Conservation (phyloP, 2,113 vertebrate species). For the Dicrurus megarhynchus region DNA sequence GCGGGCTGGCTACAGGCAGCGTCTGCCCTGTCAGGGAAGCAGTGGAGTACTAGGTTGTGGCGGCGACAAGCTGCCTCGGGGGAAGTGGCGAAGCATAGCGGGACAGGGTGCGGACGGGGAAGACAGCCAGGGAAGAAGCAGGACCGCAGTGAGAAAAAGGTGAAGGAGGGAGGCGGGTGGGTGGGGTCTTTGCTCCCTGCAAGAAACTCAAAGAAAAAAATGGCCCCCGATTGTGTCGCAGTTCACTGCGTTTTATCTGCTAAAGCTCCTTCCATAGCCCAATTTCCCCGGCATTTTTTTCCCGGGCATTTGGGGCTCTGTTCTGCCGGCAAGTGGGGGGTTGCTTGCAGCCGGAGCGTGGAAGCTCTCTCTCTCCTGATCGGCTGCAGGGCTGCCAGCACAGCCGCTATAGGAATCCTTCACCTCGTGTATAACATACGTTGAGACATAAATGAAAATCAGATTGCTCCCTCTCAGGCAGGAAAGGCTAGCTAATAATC, state of each 20-base stretch:
- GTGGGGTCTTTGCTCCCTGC: background rate
- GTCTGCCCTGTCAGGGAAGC: background rate
- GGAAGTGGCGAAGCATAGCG: background rate
- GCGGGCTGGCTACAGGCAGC: background rate
- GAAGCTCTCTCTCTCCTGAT: background rate
- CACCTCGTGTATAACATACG: background rate
- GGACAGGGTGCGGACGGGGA: background rate
- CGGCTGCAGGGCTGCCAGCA: background rate
- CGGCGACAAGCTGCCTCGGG: background rate
- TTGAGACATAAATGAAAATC: background rate
- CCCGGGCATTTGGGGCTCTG: background rate
- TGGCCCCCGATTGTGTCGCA: background rate
- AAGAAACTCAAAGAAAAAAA: background rate
- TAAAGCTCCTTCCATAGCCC: background rate
- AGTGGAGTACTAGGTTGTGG: background rate
- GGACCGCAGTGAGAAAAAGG: background rate
- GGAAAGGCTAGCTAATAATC: background rate
- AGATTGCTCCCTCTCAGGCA: background rate
- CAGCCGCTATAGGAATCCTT: background rate
- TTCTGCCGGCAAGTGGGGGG: background rate
- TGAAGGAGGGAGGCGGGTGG: too few species aligned
- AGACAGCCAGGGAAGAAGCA: background rate
- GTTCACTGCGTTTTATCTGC: background rate
- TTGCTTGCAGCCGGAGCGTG: background rate
- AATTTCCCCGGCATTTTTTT: background rate